Percentiles rank a stretch among this genome's conserved stretches.
Conservation (phyloP, 2,797 vertebrate species). For the Tinamus major region DNA sequence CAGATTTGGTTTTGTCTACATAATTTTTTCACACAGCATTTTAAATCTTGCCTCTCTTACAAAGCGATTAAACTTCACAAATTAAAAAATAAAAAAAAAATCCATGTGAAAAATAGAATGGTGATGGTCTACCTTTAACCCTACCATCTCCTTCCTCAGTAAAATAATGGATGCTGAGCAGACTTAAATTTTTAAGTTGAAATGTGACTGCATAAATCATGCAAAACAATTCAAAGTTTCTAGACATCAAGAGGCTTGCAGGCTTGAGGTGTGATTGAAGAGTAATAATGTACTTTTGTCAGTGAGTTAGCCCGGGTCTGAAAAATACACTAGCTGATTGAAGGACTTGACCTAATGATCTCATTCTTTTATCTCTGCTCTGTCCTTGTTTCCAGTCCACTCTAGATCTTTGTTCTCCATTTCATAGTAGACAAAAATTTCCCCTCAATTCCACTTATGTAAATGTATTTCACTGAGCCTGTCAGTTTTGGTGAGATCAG, state of each 20-base stretch:
- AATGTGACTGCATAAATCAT: constrained; percentile 62
- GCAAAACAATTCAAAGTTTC: constrained; percentile 63
- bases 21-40: constrained; percentile 31
- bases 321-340: constrained; percentile 74
- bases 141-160: neutral
- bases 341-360: constrained; percentile 71
- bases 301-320: constrained; percentile 49
- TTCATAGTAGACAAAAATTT: constrained; percentile 30
- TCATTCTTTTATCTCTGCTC: constrained; percentile 62
- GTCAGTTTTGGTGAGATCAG: constrained; percentile 6
- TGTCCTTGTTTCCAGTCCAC: constrained; percentile 59
- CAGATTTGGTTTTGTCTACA: constrained; percentile 68
- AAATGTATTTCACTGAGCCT: constrained; percentile 46
- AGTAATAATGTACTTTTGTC: constrained; percentile 60
- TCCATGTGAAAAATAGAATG: constrained; percentile 21
- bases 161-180: constrained; percentile 36
- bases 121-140: neutral
- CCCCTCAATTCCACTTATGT: constrained; percentile 34
- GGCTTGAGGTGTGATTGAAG: constrained; percentile 68
- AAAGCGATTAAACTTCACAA: constrained; percentile 46
- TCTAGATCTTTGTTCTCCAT: constrained; percentile 51
- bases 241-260: constrained; percentile 61
- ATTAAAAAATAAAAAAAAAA: constrained; percentile 31
- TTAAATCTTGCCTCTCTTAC: constrained; percentile 29
- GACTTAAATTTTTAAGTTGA: constrained; percentile 41